Conservation (phyloP, 2,797 vertebrate genomes). For the Malurus leucopterus region DNA sequence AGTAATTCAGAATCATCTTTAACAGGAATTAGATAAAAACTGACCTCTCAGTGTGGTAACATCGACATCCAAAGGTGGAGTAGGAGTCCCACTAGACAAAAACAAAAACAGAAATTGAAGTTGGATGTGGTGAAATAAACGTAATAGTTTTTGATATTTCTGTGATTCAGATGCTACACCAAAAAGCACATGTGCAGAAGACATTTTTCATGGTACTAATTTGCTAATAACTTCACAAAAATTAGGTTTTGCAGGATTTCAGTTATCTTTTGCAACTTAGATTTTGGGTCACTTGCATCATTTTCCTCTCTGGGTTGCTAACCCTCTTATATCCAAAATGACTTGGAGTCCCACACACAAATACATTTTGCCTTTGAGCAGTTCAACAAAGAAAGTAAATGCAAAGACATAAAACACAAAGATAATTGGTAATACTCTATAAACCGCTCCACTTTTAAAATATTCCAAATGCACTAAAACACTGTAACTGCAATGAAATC, state of each 20-base stretch:
- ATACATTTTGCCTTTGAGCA: not conserved
- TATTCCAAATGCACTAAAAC: not conserved
- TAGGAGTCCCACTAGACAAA: conserved; percentile 47
- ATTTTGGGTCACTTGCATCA: not conserved
- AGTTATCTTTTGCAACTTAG: not conserved
- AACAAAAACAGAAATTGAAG: conserved; percentile 29
- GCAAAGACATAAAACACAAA: not conserved
- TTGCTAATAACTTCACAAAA: not conserved
- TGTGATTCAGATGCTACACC: not conserved
- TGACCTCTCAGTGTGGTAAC: conserved; percentile 68
- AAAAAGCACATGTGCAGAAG: not conserved
- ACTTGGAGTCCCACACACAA: not conserved
- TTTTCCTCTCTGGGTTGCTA: not conserved
- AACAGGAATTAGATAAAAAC: conserved; percentile 1
- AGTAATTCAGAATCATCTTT: not conserved
- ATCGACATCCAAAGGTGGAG: conserved; percentile 45
- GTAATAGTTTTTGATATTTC: not conserved
- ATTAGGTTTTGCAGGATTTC: not conserved
- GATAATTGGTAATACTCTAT: not conserved
- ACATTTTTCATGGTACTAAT: not conserved
- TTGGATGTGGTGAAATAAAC: not conserved
- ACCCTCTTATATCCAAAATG: not conserved
- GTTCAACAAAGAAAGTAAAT: not conserved
- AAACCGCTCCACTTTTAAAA: not conserved
- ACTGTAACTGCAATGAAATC: not conserved